These are phyloP conservation scores for Drosophila cognata DNA, from an alignment of 2,888 invertebrate genomes.

Conservation along the genomic window DNA sequence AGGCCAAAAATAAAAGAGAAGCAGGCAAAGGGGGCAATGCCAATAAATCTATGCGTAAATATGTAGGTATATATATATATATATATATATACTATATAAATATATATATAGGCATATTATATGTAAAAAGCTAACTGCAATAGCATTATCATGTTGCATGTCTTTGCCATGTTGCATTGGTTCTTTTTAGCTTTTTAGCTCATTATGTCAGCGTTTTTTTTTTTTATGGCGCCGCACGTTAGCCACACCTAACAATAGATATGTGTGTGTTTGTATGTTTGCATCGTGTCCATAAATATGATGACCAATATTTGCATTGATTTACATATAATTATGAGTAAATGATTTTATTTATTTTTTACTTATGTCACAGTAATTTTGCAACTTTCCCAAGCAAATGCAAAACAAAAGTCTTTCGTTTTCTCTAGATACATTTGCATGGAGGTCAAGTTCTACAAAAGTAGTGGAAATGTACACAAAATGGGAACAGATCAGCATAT, in stretches of 20 bases:
- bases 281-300: constrained; percentile 27
- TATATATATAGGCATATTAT: neutral
- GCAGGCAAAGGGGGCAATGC: constrained; percentile 37
- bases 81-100: neutral
- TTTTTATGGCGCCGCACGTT: constrained; percentile 47
- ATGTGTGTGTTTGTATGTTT: neutral
- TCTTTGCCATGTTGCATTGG: constrained; percentile 18
- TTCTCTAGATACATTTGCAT: neutral
- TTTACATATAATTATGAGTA: constrained; percentile 39
- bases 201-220: constrained; percentile 47
- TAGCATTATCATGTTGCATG: constrained; percentile 21
- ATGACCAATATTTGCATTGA: constrained; percentile 58
- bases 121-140: constrained; percentile 1
- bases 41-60: constrained; percentile 16
- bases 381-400: neutral
- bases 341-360: neutral
- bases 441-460: neutral
- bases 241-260: constrained; percentile 35
- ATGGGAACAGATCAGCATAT: neutral
- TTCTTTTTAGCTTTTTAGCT: constrained; percentile 45
- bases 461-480: neutral
- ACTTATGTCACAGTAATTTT: neutral
- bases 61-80: neutral
- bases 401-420: neutral
- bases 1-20: constrained; percentile 15